Base-by-base conservation (phyloP, 2,797 vertebrate genomes). In the Podargus strigoides region DNA sequence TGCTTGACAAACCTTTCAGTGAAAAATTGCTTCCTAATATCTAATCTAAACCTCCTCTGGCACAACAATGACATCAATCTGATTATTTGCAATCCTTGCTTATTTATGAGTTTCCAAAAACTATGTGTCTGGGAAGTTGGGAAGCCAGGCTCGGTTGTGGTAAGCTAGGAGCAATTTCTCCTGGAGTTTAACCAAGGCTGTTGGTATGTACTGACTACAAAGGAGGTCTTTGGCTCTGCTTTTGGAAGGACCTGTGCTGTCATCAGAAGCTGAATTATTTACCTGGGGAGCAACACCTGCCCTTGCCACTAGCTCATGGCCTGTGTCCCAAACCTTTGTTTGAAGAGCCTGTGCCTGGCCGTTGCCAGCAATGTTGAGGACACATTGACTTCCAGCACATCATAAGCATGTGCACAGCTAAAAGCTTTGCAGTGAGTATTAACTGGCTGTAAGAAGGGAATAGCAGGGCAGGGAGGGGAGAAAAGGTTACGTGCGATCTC, bases 401-500 rank as follows among this genome's bases (percentile, higher is more conserved):
- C 73, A 34, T 41, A 44, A 19, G 13, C 3, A 21, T 30, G 3
- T 0, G 6, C 26, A 13, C 16, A 49, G 41, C 52, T 41, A 10
- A 39, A 20, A 47, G 6, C 75, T 44, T 12, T 37, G 75, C 47
- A 9, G 16, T 0, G 12, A 41, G 36, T 3, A 20, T 17, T 18
- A 26, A 10, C 62, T 49, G 66, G 6, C 52, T 12, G 34, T 1
- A 6, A 22, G 32, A 47, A 22, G 59, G 27, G 21, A 49, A 16
- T 1, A 30, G 36, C 72, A 42, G 53, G 37, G 50, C 5, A 13
- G 7, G 19, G 15, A 10, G 5, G n/a, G 34, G 13, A 39, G 58
- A 27, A 22, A 44, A 20, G 37, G 95, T 98, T 95, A 99, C 99
- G 1, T 42, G 98, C 98, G 3, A 99, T 98, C 94, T 99, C 99